Base-by-base conservation (phyloP, 2,797 vertebrate genomes). In the Melanotaenia parkinsoni region DNA sequence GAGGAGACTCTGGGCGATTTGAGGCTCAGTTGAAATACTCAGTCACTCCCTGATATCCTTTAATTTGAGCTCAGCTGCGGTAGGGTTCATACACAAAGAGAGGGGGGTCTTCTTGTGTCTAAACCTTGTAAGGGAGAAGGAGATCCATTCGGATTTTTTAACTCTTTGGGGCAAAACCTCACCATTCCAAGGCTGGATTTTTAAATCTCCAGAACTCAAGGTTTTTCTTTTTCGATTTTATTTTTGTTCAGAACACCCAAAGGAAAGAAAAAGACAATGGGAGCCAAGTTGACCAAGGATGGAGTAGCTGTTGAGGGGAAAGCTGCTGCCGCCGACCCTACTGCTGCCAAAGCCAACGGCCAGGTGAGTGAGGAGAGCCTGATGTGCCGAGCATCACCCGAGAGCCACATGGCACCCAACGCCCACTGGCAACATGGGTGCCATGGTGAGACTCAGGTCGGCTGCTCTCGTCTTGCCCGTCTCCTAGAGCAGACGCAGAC, bases 241-340 rank as follows among this genome's bases (percentile, higher is more conserved):
- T 66, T 86, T 87, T 79, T 67, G 83, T 84, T 89, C 62, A 75
- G 1, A 70, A 67, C 59, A 72, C 28, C 58, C 66, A 53, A 84
- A 67, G 70, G 72, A 60, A 61, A 65, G 83, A 89, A 74, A 89
- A 96, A 65, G 81, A 91, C 76, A 89, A 98, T 98, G 97, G 97
- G 97, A 86, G 95, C 95, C 91, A 95, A 96, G 81, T 94, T 95
- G 93, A 96, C 97, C 82, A 97, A 97, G 93, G 92, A 93, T 90
- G 95, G 94, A 92, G 96, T 94, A 87, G 89, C 92, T 82, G 95
- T 92, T 24, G 94, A 95, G 50, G 95, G 93, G 57, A 91, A 94
- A 73, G 94, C 86, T 50, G 92, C 88, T 69, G 94, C 90, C 47
- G 94, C 90, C 45, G 93, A 93, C 56, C 84, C 51, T 53, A 24